Evolutionary conservation across 1,140 invertebrate genomes (phyloP), one percentile per base, ranked within the genome.

Genomic region (Solen grandis): DNA sequence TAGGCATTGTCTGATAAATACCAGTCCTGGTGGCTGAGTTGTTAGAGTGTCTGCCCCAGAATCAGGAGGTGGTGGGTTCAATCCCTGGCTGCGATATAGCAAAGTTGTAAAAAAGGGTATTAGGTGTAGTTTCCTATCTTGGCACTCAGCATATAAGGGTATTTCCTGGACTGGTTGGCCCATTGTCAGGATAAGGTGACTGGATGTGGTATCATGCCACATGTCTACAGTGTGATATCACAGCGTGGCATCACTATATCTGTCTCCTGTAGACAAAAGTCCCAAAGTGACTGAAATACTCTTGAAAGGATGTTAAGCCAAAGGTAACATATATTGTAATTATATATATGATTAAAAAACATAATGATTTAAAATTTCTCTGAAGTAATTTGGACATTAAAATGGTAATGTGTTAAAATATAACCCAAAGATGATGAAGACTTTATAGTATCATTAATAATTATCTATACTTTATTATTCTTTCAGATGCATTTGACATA

Each of bases 401-500:
- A 59, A 8, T 59, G 22, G 27, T 59, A 22, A 22, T 13, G 36
- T 10, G 5, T 10, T 73, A 57, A 36, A 59, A 5, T 35, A 10
- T 31, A 13, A 38, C 33, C 27, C 4, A 2, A 14, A 14, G n/a
- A 5, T 14, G 14, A 3, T 55, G 13, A 52, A 46, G 25, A 62
- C 19, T 54, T 27, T 16, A 57, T 13, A 50, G 14, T 60, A 52
- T 14, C 22, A 46, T 14, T 22, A 46, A 25, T 72, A 25, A 77
- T 70, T 5, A 65, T 36, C 38, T 5, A n/a, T 65, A 25, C 55
- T 52, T 63, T 16, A 68, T 70, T 87, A 81, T 85, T 76, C 84
- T 94, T 95, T 38, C 93, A 98, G 97, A 98, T 94, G 97, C 97
- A 91, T 98, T 98, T 92, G 96, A 97, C 92, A 95, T 97, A 50